A percentile compares a stretch with the other conserved stretches of the same genome.
Conservation (phyloP, 2,113 vertebrate species). For the Sminthopsis crassicaudata region DNA sequence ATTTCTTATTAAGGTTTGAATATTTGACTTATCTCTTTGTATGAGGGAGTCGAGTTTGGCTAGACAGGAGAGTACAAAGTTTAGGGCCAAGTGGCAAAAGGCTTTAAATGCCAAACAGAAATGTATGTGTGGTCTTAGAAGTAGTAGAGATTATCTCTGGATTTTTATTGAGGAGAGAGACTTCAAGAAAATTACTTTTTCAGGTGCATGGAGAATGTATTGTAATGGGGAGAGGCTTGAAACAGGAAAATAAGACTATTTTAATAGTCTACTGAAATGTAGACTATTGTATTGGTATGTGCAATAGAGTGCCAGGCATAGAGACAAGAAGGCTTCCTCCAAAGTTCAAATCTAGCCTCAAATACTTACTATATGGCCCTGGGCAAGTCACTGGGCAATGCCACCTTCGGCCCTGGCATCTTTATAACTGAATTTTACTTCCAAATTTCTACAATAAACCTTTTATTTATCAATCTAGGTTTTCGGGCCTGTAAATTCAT, state of each 20-base stretch:
- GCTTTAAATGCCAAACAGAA: not conserved
- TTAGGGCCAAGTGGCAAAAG: not conserved
- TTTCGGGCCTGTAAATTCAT: no score
- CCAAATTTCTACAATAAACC: no score
- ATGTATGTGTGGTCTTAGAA: not conserved
- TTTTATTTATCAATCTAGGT: no score
- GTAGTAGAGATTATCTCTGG: not conserved
- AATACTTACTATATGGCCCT: not conserved
- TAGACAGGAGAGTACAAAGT: not conserved
- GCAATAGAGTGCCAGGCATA: not conserved
- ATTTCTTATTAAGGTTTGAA: not conserved
- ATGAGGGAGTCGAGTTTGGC: not conserved
- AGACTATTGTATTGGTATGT: no score
- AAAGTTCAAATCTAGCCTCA: not conserved
- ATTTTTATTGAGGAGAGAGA: not conserved
- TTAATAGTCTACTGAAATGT: not conserved
- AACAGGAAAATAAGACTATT: not conserved
- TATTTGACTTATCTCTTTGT: not conserved
- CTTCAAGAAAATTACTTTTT: not conserved
- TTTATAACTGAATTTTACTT: no score
- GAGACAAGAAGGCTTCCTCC: not conserved
- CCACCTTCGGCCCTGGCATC: no score
- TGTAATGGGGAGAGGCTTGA: not conserved
- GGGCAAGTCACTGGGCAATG: not conserved
- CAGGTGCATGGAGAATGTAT: not conserved